Conservation (phyloP, 2,888 invertebrate species). For the Nephrotoma appendiculata region DNA sequence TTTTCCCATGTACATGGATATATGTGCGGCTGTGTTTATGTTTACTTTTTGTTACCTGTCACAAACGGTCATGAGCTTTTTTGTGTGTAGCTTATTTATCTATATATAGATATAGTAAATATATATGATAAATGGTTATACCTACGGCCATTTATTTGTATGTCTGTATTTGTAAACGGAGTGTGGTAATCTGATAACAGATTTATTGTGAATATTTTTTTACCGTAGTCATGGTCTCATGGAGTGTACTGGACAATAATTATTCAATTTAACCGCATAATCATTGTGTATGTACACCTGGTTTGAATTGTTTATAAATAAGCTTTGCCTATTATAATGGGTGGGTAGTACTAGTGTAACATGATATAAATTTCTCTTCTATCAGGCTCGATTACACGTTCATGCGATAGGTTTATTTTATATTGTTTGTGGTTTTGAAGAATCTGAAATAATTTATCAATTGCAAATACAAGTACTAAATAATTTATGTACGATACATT, state of each 20-base stretch:
- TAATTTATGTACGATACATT: no score
- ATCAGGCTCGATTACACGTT: no score
- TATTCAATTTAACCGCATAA: neutral
- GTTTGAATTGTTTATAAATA: no score
- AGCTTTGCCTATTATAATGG: neutral
- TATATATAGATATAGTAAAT: neutral
- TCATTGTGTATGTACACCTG: neutral
- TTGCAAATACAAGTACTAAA: no score
- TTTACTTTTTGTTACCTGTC: neutral
- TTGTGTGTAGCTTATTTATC: neutral
- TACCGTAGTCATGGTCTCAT: neutral
- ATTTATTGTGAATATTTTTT: neutral
- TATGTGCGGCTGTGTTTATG: neutral
- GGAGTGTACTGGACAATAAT: neutral
- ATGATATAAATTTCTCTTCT: no score
- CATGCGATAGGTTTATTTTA: no score
- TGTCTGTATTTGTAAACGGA: neutral
- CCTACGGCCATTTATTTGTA: neutral
- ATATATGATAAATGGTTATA: neutral
- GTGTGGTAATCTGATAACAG: neutral
- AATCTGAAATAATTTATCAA: no score
- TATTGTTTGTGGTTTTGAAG: no score
- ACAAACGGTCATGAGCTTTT: neutral
- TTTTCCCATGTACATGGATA: neutral
- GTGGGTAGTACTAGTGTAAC: no score